Conservation (phyloP, 2,888 invertebrate species). For the Orthosia incerta region DNA sequence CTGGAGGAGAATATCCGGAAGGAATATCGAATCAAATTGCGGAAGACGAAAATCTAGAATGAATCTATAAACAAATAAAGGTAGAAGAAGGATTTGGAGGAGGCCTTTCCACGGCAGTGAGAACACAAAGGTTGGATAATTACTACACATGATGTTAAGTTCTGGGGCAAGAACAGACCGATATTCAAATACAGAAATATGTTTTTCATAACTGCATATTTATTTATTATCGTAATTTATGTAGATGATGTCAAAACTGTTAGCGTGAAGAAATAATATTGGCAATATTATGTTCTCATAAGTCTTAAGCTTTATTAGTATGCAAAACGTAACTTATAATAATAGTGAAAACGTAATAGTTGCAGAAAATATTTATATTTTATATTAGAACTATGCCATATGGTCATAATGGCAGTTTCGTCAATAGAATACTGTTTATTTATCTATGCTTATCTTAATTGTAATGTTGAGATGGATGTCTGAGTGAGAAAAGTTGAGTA, state of each 20-base stretch:
- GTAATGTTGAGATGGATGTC: too few species aligned
- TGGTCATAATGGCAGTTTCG: not conserved
- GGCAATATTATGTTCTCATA: conserved; percentile 1
- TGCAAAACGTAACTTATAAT: conserved; percentile 7
- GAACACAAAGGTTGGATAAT: not conserved
- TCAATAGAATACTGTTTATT: not conserved
- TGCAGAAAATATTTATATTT: conserved; percentile 18
- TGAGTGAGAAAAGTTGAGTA: too few species aligned
- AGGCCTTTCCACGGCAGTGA: too few species aligned
- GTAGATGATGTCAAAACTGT: conserved; percentile 1
- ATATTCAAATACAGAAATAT: not conserved
- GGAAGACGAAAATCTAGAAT: too few species aligned
- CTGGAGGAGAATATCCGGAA: too few species aligned
- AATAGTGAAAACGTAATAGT: not conserved
- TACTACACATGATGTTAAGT: not conserved
- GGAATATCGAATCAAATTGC: too few species aligned
- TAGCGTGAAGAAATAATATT: not conserved
- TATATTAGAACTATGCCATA: conserved; percentile 4
- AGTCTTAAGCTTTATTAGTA: conserved; percentile 7
- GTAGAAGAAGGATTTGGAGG: too few species aligned
- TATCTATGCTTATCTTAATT: not conserved
- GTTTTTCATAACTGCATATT: conserved; percentile 1
- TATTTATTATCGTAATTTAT: conserved; percentile 2
- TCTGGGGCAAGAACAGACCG: conserved; percentile 6
- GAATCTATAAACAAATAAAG: too few species aligned